Conservation (phyloP, 2,797 vertebrate genomes). For the Notolepis coatsorum region DNA sequence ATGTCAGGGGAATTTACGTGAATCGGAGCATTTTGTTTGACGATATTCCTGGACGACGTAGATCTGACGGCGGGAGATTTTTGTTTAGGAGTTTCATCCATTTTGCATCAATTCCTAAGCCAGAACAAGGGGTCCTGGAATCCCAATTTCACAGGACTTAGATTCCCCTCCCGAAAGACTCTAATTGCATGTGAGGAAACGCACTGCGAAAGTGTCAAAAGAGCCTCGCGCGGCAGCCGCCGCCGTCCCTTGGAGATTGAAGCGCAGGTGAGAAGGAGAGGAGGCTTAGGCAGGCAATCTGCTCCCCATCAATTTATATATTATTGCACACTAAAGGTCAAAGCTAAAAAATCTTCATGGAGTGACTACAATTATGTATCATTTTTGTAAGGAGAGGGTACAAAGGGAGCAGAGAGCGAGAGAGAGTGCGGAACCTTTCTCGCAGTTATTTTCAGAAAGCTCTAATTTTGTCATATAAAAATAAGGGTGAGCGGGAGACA, state of each 20-base stretch:
- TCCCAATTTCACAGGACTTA: conserved; percentile 80
- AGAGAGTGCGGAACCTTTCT: conserved; percentile 86
- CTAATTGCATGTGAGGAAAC: conserved; percentile 78
- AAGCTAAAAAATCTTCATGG: conserved; percentile 78
- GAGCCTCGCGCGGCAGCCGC: conserved; percentile 46
- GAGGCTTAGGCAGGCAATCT: conserved; percentile 73
- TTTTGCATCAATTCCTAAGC: conserved; percentile 86
- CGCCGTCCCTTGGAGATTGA: conserved; percentile 63
- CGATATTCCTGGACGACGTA: conserved; percentile 84
- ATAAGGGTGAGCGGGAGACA: conserved; percentile 74
- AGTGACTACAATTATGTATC: conserved; percentile 90
- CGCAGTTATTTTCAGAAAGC: conserved; percentile 87
- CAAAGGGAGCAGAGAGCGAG: conserved; percentile 85
- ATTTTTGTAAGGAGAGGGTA: conserved; percentile 89
- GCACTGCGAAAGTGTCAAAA: conserved; percentile 71
- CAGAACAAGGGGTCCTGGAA: conserved; percentile 73
- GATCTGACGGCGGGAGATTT: conserved; percentile 90
- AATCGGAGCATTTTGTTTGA: conserved; percentile 83
- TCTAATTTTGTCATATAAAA: conserved; percentile 86
- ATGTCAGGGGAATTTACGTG: conserved; percentile 87
- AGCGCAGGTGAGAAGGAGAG: conserved; percentile 53
- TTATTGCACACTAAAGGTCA: conserved; percentile 87
- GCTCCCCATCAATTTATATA: conserved; percentile 83
- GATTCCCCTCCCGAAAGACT: conserved; percentile 81
- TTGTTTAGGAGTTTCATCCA: conserved; percentile 85